Evolutionary conservation across 2,113 vertebrate species (phyloP).

Genomic region (Orycteropus afer): DNA sequence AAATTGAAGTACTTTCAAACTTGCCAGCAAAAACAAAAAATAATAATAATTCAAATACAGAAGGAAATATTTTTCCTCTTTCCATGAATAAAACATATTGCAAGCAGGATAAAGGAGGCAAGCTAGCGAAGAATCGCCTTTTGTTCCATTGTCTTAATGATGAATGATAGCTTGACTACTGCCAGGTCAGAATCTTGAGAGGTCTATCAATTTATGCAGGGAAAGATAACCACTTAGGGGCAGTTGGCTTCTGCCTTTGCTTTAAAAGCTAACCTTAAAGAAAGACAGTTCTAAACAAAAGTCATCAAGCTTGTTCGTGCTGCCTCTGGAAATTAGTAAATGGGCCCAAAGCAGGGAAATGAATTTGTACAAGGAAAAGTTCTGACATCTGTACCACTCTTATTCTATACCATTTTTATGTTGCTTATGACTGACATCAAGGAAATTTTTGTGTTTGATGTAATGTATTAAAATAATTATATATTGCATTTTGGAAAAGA

Average conservation of each 20-base stretch:
- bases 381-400: neutral
- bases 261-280: neutral
- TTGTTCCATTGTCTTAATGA: neutral
- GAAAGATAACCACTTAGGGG: neutral
- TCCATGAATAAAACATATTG: neutral
- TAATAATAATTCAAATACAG: neutral
- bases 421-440: neutral
- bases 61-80: neutral
- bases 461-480: neutral
- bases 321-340: slow-evolving; percentile 5
- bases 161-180: neutral
- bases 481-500: slow-evolving; percentile 23
- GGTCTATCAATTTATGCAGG: neutral
- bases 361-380: neutral
- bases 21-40: neutral
- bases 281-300: neutral
- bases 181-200: neutral
- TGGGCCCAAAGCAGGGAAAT: neutral
- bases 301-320: neutral
- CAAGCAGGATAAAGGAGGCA: slow-evolving; percentile 21
- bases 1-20: neutral
- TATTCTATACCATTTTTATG: neutral
- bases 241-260: neutral
- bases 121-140: neutral
- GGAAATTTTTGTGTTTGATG: neutral